A percentile compares a stretch with the other conserved stretches of the same genome.
Evolutionary conservation across 2,888 invertebrate genomes (phyloP).

Genomic region (Tanypteryx hageni): DNA sequence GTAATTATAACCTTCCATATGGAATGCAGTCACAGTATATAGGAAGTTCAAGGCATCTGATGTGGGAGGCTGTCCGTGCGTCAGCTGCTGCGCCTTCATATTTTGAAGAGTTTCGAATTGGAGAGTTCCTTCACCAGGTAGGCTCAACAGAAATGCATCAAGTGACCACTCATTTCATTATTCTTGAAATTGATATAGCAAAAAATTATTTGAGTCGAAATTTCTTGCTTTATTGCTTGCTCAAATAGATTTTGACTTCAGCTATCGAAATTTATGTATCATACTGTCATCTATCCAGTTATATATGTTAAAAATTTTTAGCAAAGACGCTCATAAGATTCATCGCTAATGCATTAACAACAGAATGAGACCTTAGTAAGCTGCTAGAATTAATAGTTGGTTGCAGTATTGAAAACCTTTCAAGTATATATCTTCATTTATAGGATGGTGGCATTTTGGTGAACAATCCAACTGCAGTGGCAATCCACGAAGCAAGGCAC

Average conservation of each 20-base stretch:
- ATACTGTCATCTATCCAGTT: neutral
- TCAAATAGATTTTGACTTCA: too few relatives aligned
- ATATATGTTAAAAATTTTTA: neutral
- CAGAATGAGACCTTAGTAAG: too few relatives aligned
- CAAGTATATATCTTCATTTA: constrained; percentile 68
- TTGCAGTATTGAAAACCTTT: neutral
- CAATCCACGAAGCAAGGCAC: constrained; percentile 89
- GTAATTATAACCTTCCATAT: constrained; percentile 88
- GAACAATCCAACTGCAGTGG: constrained; percentile 93
- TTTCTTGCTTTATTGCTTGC: neutral
- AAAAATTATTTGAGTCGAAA: neutral
- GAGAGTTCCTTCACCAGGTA: constrained; percentile 84
- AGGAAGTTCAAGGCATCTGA: constrained; percentile 82
- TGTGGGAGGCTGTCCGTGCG: constrained; percentile 92
- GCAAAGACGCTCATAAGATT: neutral
- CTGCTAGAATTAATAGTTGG: neutral
- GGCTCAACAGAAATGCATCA: constrained; percentile 50
- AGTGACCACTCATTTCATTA: neutral
- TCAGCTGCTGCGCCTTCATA: constrained; percentile 95
- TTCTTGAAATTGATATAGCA: neutral
- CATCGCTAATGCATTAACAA: neutral
- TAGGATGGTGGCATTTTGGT: constrained; percentile 90
- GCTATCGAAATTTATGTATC: too few relatives aligned
- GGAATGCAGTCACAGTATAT: constrained; percentile 83
- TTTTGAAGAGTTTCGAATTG: constrained; percentile 88